A percentile compares a stretch with the other conserved stretches of the same genome.
Evolutionary conservation across 2,113 vertebrate species (phyloP).

Genomic region (Phoenicopterus ruber): DNA sequence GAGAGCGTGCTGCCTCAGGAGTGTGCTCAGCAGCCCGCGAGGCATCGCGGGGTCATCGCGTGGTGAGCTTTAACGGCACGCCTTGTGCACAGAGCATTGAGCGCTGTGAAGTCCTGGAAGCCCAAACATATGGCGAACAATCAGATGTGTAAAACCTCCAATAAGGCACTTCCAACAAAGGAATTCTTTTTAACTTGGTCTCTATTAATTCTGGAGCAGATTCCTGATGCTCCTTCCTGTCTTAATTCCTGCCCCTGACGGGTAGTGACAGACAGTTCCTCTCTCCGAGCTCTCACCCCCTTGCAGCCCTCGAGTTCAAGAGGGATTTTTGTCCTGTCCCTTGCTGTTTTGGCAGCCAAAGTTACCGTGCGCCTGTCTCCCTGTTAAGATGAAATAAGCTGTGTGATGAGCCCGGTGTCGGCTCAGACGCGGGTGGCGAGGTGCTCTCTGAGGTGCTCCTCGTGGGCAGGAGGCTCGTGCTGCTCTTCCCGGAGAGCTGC

Average conservation of each 20-base stretch:
- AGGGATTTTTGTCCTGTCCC: background rate
- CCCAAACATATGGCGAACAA: background rate
- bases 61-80: background rate
- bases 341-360: background rate
- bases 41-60: background rate
- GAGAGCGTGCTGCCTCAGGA: background rate
- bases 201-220: slow-evolving; percentile 8
- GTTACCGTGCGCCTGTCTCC: background rate
- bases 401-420: background rate
- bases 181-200: background rate
- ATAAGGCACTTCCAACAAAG: background rate
- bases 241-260: background rate
- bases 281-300: background rate
- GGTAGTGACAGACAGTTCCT: background rate
- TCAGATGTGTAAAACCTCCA: background rate
- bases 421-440: background rate
- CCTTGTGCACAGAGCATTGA: accelerated
- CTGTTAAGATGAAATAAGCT: background rate
- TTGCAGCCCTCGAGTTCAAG: background rate
- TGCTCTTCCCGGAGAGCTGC: background rate
- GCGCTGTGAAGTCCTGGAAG: background rate
- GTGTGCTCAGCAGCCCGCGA: background rate
- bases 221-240: slow-evolving; percentile 2
- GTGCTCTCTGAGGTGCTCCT: background rate
- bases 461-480: background rate